Percentiles rank a stretch among this genome's conserved stretches.
Conservation (phyloP, 2,113 vertebrate species). For the Oxyura jamaicensis region DNA sequence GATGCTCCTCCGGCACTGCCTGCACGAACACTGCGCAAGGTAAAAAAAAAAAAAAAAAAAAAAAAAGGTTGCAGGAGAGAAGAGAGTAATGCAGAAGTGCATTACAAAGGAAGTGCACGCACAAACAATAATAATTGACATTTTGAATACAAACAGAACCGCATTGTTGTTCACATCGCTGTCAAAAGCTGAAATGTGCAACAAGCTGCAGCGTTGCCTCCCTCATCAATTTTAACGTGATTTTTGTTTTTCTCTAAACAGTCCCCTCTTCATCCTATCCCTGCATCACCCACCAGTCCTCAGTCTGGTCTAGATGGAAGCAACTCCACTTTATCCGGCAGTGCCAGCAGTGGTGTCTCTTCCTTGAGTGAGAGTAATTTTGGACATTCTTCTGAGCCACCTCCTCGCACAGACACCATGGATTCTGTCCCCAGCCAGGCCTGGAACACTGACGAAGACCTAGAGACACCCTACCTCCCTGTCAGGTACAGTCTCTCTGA, state of each 20-base stretch:
- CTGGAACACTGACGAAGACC: slow-evolving; percentile 90
- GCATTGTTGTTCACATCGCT: background rate
- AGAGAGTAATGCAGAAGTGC: background rate
- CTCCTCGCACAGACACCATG: slow-evolving; percentile 88
- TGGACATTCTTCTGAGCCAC: slow-evolving; percentile 83
- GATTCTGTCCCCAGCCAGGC: slow-evolving; percentile 92
- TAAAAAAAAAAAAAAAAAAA: slow-evolving; percentile 47
- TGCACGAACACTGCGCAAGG: slow-evolving; percentile 91
- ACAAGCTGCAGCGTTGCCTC: background rate
- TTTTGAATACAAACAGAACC: background rate
- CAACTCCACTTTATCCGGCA: slow-evolving; percentile 94
- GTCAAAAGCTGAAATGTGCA: background rate
- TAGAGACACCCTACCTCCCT: slow-evolving; percentile 90
- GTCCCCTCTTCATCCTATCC: slow-evolving; percentile 95
- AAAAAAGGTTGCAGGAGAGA: background rate
- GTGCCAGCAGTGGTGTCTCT: slow-evolving; percentile 95
- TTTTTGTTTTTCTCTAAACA: slow-evolving; percentile 66
- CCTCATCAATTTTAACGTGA: slow-evolving; percentile 28
- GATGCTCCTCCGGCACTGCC: slow-evolving; percentile 91
- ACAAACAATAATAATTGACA: background rate
- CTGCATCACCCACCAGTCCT: slow-evolving; percentile 93
- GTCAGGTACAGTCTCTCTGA: slow-evolving; percentile 93
- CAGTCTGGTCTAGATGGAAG: slow-evolving; percentile 94
- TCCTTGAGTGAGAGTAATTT: slow-evolving; percentile 96
- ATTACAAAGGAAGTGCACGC: too few species aligned